phyloP scores from a whole-genome alignment of 2,113 vertebrate genomes.

The Tachysurus fulvidraco region DNA sequence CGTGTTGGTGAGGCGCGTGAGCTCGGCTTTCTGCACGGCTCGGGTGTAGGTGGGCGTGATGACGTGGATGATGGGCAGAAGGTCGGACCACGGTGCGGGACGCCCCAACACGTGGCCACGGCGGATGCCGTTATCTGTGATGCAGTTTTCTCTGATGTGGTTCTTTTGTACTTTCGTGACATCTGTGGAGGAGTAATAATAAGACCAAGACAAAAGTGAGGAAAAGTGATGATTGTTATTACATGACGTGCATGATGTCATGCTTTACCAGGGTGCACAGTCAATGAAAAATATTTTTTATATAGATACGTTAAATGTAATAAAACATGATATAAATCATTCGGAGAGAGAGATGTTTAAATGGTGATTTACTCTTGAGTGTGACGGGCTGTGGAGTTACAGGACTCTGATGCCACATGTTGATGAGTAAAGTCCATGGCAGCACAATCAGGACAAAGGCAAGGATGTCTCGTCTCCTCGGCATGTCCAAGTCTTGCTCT shows the following conservation, averaged over 20 bases:
- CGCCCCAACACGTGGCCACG: slow-evolving; percentile 77
- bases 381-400: slow-evolving; percentile 78
- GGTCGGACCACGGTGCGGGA: slow-evolving; percentile 78
- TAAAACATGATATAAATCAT: background rate
- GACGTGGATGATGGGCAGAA: slow-evolving; percentile 78
- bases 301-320: background rate
- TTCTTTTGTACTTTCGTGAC: slow-evolving; percentile 63
- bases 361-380: slow-evolving; percentile 78
- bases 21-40: slow-evolving; percentile 91
- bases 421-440: slow-evolving; percentile 94
- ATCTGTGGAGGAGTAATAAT: slow-evolving; percentile 68
- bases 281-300: background rate
- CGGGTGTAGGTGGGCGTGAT: slow-evolving; percentile 87
- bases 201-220: no score
- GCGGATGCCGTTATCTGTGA: slow-evolving; percentile 76
- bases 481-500: slow-evolving; percentile 89
- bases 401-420: slow-evolving; percentile 89
- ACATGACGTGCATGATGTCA: background rate
- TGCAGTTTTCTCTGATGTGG: slow-evolving; percentile 81
- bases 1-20: slow-evolving; percentile 89
- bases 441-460: slow-evolving; percentile 91
- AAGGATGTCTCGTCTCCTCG: slow-evolving; percentile 91
- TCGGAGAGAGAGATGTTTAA: background rate
- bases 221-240: background rate
- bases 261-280: background rate